phyloP scores from a whole-genome alignment of 2,888 invertebrate species.

The Dolichopus griseipennis region DNA sequence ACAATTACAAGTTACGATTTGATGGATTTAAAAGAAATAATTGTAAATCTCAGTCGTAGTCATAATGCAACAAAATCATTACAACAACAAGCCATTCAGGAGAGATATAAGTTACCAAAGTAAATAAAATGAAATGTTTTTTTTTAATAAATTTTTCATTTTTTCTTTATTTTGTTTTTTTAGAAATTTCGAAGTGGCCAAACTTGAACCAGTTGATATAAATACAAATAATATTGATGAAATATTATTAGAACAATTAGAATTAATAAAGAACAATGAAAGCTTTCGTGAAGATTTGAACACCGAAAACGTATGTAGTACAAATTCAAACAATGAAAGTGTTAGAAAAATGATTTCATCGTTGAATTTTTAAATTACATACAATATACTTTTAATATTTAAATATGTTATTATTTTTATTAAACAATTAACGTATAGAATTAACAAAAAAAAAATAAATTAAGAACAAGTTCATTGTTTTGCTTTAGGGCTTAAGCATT shows the following conservation, averaged over 20 bases:
- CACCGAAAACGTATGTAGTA: slow-evolving; percentile 15
- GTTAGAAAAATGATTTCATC: slow-evolving; percentile 30
- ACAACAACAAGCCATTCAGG: slow-evolving; percentile 75
- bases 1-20: slow-evolving; percentile 60
- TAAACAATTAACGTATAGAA: too few relatives aligned
- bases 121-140: slow-evolving; percentile 32
- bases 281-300: not conserved
- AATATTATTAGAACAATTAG: slow-evolving; percentile 23
- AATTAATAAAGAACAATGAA: slow-evolving; percentile 7
- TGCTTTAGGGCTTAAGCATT: not conserved
- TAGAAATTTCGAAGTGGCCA: slow-evolving; percentile 37
- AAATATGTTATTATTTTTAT: too few relatives aligned
- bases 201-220: slow-evolving; percentile 31
- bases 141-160: not conserved
- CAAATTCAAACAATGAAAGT: slow-evolving; percentile 25
- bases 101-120: slow-evolving; percentile 77
- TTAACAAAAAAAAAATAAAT: too few relatives aligned
- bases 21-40: slow-evolving; percentile 56
- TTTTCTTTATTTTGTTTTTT: not conserved
- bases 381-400: too few relatives aligned
- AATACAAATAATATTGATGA: slow-evolving; percentile 30
- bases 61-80: slow-evolving; percentile 58
- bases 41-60: slow-evolving; percentile 59
- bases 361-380: slow-evolving; percentile 22
- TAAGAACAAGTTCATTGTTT: not conserved